Percentiles rank a stretch among this genome's conserved stretches.
Conservation (phyloP, 2,888 invertebrate genomes). For the Seira sanloemensis region DNA sequence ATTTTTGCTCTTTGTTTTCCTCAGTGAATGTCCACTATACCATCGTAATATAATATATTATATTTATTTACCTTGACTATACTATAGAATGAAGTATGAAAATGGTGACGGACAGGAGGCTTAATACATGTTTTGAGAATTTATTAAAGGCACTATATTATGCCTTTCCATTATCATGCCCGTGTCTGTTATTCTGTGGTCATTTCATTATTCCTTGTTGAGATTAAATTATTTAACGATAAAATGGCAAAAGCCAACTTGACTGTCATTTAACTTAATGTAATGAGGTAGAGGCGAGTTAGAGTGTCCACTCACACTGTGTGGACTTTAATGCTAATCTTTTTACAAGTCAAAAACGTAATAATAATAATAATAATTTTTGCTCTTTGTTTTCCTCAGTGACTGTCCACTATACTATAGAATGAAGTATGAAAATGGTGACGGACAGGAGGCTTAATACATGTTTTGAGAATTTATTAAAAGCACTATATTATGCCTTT, state of each 20-base stretch:
- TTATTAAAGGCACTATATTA: not conserved
- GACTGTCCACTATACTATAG: not conserved
- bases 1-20: not conserved
- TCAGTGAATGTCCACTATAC: not conserved
- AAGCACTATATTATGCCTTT: not conserved
- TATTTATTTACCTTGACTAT: too few relatives aligned
- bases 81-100: not conserved
- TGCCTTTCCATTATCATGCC: not conserved
- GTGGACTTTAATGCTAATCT: too few relatives aligned
- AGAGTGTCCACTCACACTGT: too few relatives aligned
- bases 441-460: not conserved
- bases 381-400: not conserved
- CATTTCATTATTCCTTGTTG: not conserved
- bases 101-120: not conserved
- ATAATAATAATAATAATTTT: not conserved
- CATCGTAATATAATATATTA: too few relatives aligned
- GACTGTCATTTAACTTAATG: not conserved
- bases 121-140: not conserved
- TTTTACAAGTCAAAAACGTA: not conserved
- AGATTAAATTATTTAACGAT: not conserved
- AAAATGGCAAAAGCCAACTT: not conserved
- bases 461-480: not conserved
- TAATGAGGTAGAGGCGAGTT: too few relatives aligned
- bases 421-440: not conserved
- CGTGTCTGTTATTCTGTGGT: not conserved